These are phyloP conservation scores for Climacteris rufus DNA, from an alignment of 2,113 vertebrate genomes.

Conservation along the genomic window DNA sequence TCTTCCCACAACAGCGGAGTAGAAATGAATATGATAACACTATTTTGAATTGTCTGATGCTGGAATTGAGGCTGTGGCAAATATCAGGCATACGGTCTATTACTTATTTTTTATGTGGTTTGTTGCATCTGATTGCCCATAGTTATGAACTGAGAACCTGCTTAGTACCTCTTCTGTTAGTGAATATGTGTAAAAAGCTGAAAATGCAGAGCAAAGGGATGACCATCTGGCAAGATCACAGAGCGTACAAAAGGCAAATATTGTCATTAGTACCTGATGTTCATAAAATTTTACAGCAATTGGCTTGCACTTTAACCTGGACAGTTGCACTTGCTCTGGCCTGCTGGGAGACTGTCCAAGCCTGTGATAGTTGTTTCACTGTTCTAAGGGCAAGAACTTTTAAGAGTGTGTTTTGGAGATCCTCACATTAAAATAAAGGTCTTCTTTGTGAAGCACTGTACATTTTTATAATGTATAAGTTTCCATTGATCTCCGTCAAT, in stretches of 20 bases:
- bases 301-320: constrained; percentile 3
- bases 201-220: not conserved
- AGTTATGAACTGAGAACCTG: not conserved
- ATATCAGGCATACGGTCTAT: not conserved
- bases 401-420: constrained; percentile 15
- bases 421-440: constrained; percentile 12
- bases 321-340: not conserved
- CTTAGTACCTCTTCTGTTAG: not conserved
- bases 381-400: constrained; percentile 42
- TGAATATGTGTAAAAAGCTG: not conserved
- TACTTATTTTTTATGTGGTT: not conserved
- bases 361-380: constrained; percentile 11
- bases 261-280: not conserved
- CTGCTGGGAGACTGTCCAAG: constrained; percentile 14
- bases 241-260: not conserved
- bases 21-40: not conserved
- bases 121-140: not conserved
- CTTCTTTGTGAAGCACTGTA: not conserved
- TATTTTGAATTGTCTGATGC: not conserved
- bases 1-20: not conserved
- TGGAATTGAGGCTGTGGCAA: not conserved
- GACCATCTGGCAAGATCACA: not conserved
- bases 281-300: not conserved
- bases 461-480: not conserved
- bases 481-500: not conserved